A percentile compares a stretch with the other conserved stretches of the same genome.
These are phyloP conservation scores for Drosophila nasuta DNA, from an alignment of 1,140 invertebrate species.

Conservation along the genomic window DNA sequence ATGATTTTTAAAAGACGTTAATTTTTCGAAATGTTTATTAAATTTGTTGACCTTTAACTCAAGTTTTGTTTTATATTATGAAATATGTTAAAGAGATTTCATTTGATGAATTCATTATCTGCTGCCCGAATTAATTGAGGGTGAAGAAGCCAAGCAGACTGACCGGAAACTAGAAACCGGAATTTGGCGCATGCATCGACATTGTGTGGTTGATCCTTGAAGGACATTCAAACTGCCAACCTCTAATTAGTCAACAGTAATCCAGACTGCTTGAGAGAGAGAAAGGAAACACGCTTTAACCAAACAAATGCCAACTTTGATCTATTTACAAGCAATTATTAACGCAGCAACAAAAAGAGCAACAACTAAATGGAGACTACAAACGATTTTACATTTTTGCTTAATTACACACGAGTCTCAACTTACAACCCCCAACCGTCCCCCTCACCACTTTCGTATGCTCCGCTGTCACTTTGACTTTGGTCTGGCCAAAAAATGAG, in stretches of 20 bases:
- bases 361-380: slow-evolving; percentile 42
- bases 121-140: background rate
- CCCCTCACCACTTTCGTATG: background rate
- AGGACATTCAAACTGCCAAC: slow-evolving; percentile 38
- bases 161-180: background rate
- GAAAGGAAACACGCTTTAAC: background rate
- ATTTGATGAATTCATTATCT: slow-evolving; percentile 13
- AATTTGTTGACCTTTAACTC: too few species aligned
- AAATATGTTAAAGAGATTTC: background rate
- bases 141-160: background rate
- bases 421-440: background rate
- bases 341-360: slow-evolving; percentile 52
- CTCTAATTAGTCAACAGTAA: slow-evolving; percentile 75
- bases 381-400: slow-evolving; percentile 77
- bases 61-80: too few species aligned
- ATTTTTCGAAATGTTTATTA: too few species aligned
- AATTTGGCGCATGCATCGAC: background rate
- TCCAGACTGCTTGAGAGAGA: slow-evolving; percentile 32
- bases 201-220: background rate
- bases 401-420: slow-evolving; percentile 72
- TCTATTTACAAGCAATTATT: slow-evolving; percentile 80
- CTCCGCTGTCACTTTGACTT: slow-evolving; percentile 44
- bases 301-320: slow-evolving; percentile 77
- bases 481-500: slow-evolving; percentile 68
- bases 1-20: too few species aligned